Conservation (phyloP, 2,888 invertebrate species). For the Luperina nickerlii region DNA sequence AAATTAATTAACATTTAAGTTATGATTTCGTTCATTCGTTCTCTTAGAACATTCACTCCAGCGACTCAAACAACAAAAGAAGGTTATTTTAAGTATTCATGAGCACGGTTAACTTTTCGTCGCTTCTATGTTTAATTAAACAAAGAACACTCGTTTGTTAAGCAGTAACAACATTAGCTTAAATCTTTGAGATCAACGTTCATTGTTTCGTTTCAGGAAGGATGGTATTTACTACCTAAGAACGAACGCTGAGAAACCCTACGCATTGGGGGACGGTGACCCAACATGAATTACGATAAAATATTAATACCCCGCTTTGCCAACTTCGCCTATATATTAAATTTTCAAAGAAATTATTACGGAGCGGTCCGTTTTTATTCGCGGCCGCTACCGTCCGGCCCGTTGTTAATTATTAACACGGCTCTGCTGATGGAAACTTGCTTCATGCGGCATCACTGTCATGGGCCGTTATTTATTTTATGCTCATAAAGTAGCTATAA, state of each 20-base stretch:
- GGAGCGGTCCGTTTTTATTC: conserved; percentile 71
- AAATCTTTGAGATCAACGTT: conserved; percentile 78
- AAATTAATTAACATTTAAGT: conserved; percentile 60
- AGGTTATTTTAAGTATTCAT: conserved; percentile 75
- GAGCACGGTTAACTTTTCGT: conserved; percentile 75
- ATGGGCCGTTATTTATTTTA: conserved; percentile 41
- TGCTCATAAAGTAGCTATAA: not conserved
- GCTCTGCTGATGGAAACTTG: conserved; percentile 42
- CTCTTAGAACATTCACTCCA: conserved; percentile 51
- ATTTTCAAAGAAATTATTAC: conserved; percentile 78
- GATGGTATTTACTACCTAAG: conserved; percentile 90
- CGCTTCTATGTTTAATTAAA: conserved; percentile 79
- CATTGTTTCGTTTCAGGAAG: conserved; percentile 87
- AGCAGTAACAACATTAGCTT: conserved; percentile 76
- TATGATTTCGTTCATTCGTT: conserved; percentile 55
- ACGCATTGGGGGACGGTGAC: conserved; percentile 81
- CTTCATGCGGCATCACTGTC: conserved; percentile 40
- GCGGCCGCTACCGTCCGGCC: conserved; percentile 61
- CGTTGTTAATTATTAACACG: conserved; percentile 62
- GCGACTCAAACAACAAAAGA: conserved; percentile 70
- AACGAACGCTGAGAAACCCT: conserved; percentile 89
- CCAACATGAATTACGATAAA: conserved; percentile 72
- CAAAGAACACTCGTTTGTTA: conserved; percentile 79
- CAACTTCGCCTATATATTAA: conserved; percentile 82
- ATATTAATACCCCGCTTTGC: conserved; percentile 77